phyloP scores from a whole-genome alignment of 2,113 vertebrate genomes.

The Arenaria interpres region DNA sequence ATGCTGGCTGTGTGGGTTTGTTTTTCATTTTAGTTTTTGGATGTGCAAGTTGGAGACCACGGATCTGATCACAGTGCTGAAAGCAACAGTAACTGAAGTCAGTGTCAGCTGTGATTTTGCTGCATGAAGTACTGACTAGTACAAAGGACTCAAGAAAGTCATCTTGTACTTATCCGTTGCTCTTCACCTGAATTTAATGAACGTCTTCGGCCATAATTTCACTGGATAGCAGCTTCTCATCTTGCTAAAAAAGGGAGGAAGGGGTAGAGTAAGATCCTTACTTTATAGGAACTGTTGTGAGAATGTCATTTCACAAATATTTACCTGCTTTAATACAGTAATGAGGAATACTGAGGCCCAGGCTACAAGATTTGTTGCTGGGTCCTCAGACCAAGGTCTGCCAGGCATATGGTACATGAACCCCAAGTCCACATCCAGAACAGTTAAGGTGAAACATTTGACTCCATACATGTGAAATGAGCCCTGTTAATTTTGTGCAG shows the following conservation, averaged over 20 bases:
- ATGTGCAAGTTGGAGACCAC: neutral
- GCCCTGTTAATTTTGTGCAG: neutral
- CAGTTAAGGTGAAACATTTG: neutral
- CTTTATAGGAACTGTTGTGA: neutral
- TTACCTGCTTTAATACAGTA: neutral
- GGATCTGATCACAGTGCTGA: neutral
- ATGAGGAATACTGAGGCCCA: neutral
- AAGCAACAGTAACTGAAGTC: neutral
- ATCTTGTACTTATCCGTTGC: neutral
- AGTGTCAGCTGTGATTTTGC: neutral
- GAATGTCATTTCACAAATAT: neutral
- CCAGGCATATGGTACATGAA: fast-evolving
- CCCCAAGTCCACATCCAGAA: neutral
- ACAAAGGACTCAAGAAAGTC: neutral
- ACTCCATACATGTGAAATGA: neutral
- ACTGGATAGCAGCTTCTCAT: neutral
- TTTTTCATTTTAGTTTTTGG: neutral
- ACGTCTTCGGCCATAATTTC: neutral
- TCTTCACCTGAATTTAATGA: slow-evolving; percentile 13
- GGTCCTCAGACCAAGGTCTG: neutral
- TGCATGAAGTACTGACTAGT: neutral
- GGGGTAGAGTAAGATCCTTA: neutral
- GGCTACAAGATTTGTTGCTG: neutral
- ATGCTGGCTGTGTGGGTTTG: neutral
- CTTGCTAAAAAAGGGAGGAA: neutral